These are phyloP conservation scores for Hiodon tergisus DNA, from an alignment of 2,113 vertebrate species.

Conservation along the genomic window DNA sequence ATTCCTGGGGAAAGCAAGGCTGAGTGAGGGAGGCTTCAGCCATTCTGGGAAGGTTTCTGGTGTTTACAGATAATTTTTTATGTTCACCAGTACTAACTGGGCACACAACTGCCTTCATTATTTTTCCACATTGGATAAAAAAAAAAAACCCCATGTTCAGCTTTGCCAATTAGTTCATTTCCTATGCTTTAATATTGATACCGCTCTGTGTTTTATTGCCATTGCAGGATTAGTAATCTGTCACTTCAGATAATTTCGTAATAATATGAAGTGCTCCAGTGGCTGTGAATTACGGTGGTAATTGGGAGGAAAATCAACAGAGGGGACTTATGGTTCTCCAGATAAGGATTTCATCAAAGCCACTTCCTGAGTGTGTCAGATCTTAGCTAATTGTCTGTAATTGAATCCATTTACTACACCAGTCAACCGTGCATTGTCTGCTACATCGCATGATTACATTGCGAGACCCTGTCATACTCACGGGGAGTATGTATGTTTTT, in stretches of 20 bases:
- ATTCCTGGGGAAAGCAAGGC: background rate
- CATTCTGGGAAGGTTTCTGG: background rate
- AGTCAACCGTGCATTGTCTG: conserved; percentile 31
- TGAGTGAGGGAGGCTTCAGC: background rate
- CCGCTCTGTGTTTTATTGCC: conserved; percentile 22
- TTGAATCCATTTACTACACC: conserved; percentile 31
- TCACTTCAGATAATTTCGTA: conserved; percentile 32
- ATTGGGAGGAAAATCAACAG: conserved; percentile 28
- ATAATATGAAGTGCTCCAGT: conserved; percentile 26
- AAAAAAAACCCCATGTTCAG: conserved; percentile 20
- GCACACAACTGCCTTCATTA: too few species aligned
- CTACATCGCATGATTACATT: conserved; percentile 15
- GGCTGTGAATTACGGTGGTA: conserved; percentile 38
- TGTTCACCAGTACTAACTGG: background rate
- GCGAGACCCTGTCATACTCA: conserved; percentile 10
- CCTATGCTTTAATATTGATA: conserved; percentile 31
- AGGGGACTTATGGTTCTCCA: conserved; percentile 18
- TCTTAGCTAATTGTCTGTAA: conserved; percentile 44
- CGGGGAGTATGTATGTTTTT: conserved; percentile 9
- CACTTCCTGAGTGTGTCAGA: conserved; percentile 31
- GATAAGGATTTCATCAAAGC: conserved; percentile 34
- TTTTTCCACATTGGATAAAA: too few species aligned
- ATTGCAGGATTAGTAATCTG: conserved; percentile 29
- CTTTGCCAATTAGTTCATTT: conserved; percentile 35
- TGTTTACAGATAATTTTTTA: too few species aligned